Conservation (phyloP, 2,888 invertebrate species). For the Theodoxus fluviatilis region DNA sequence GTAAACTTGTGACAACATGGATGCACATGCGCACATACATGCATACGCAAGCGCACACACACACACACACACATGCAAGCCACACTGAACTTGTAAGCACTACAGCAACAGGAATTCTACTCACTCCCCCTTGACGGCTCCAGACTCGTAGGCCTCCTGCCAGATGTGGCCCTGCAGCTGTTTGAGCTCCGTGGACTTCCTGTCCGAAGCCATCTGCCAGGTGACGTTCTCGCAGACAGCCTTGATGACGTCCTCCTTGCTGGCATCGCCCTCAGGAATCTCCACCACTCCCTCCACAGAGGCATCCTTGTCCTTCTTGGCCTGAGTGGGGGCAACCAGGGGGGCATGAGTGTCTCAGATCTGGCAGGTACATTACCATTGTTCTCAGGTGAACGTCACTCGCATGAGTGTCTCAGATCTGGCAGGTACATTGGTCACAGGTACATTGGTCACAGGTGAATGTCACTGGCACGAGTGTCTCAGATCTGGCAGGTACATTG, state of each 20-base stretch:
- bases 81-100: neutral
- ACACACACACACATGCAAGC: neutral
- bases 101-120: slow-evolving; percentile 66
- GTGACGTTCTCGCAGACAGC: slow-evolving; percentile 76
- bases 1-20: neutral
- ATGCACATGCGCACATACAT: neutral
- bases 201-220: slow-evolving; percentile 83
- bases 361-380: too few relatives aligned
- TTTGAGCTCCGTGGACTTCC: slow-evolving; percentile 82
- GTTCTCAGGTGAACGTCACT: too few relatives aligned
- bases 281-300: slow-evolving; percentile 70
- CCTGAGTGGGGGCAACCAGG: too few relatives aligned
- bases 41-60: neutral
- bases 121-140: slow-evolving; percentile 86
- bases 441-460: too few relatives aligned
- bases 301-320: slow-evolving; percentile 65
- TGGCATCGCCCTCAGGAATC: slow-evolving; percentile 48
- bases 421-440: too few relatives aligned
- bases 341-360: too few relatives aligned
- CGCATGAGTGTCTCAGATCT: too few relatives aligned
- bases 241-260: slow-evolving; percentile 67
- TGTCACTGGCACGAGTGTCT: too few relatives aligned
- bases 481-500: too few relatives aligned
- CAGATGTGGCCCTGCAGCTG: slow-evolving; percentile 90
- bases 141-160: slow-evolving; percentile 82